phyloP scores from a whole-genome alignment of 1,140 invertebrate genomes.

The Achatina immaculata region DNA sequence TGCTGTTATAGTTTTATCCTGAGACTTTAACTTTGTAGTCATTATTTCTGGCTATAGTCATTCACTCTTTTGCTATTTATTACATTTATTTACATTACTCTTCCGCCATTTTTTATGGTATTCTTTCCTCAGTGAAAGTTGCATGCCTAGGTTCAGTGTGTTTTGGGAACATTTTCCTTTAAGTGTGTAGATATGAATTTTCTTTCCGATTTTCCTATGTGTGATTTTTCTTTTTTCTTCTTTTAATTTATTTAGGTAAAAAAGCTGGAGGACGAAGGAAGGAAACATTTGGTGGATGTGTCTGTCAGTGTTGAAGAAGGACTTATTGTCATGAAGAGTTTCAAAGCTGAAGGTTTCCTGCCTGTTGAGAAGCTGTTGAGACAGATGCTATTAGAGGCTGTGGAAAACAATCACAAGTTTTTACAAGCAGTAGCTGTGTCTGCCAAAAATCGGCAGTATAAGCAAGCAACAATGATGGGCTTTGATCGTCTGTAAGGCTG shows the following conservation, averaged over 20 bases:
- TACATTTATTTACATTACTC: no score
- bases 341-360: background rate
- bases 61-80: no score
- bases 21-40: no score
- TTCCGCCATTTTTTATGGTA: no score
- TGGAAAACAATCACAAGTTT: slow-evolving; percentile 5
- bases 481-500: slow-evolving; percentile 19
- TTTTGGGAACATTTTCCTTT: no score
- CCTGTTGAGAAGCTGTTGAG: background rate
- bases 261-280: background rate
- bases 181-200: no score
- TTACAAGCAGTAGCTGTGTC: background rate
- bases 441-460: slow-evolving; percentile 1
- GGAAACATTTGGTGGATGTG: background rate
- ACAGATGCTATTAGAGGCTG: background rate
- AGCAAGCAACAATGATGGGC: background rate
- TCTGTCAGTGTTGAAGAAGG: background rate
- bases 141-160: no score
- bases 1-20: no score
- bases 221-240: no score
- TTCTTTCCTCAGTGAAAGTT: no score
- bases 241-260: background rate
- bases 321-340: background rate
- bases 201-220: no score
- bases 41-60: no score